Base-by-base conservation (phyloP, 2,113 vertebrate species). In the Gambusia affinis region DNA sequence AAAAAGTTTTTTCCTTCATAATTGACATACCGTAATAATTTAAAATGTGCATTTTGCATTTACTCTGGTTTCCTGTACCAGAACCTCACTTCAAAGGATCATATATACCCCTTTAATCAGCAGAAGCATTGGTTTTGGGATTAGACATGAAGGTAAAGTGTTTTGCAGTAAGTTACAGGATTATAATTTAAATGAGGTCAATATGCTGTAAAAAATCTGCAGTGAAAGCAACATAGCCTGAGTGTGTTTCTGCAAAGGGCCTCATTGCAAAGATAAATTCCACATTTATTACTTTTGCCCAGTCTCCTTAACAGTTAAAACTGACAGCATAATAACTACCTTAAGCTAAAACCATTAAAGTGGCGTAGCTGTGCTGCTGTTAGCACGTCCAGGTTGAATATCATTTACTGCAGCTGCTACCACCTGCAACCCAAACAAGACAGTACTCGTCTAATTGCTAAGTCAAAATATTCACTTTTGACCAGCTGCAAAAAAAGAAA, bases 401-500 rank as follows among this genome's bases (percentile, higher is more conserved):
- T 81, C 31, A 89, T 92, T 90, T 85, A 85, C 66, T 0, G 61
- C 76, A 75, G 80, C 69, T 70, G 75, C 88, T 75, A 60, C 74
- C 72, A 82, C 67, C 82, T 84, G 81, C 83, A 85, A 61, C 61
- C 76, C 57, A 82, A 78, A 87, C 89, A 77, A 83, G 88, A 87
- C 85, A 37, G 37, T 62, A 80, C 89, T 75, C 80, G 84, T 88
- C 86, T 81, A 76, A 80, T 67, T 76, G 87, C 85, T 75, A 63
- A 82, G 81, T 10, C 33, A 67, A 67, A 73, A 73, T 60, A 19
- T 70, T 85, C 62, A 6, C 63, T 71, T 78, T 72, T 74, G 28
- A 76, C 64, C 7, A 71, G 61, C 27, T 30, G 39, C 33, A 85
- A 28, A 69, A 69, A 30, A 70, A 4, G 24, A 24, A 72, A 8